These are phyloP conservation scores for Latrodectus geometricus DNA, from an alignment of 1,140 invertebrate species.

Conservation along the genomic window DNA sequence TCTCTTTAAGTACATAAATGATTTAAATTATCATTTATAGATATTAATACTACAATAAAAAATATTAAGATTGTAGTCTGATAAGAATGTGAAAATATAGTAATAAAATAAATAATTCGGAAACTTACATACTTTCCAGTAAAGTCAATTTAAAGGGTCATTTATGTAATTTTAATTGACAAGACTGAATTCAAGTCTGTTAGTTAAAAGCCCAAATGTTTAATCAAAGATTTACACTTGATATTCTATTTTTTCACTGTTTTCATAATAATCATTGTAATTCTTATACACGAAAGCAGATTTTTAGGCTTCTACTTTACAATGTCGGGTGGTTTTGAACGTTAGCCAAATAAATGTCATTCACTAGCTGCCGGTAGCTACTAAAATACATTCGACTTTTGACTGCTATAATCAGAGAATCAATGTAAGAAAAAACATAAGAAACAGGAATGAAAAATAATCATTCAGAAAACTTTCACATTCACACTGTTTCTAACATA, in stretches of 20 bases:
- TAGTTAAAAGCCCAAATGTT: not conserved
- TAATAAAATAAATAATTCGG: not conserved
- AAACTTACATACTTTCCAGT: not conserved
- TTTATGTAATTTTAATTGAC: not conserved
- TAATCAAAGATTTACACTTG: slow-evolving; percentile 23
- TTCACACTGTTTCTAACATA: too few relatives aligned
- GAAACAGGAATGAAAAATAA: too few relatives aligned
- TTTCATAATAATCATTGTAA: slow-evolving; percentile 30
- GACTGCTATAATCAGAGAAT: not conserved
- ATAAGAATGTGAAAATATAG: not conserved
- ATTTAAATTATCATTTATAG: not conserved
- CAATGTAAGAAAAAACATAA: not conserved
- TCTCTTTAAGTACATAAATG: not conserved
- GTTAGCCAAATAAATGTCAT: slow-evolving; percentile 34
- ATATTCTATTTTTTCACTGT: slow-evolving; percentile 27
- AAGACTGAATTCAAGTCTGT: not conserved
- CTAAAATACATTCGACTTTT: slow-evolving; percentile 21
- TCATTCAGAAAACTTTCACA: not conserved
- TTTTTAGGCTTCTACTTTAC: slow-evolving; percentile 38
- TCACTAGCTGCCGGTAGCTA: slow-evolving; percentile 44
- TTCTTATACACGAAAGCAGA: slow-evolving; percentile 58
- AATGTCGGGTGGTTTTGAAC: slow-evolving; percentile 53
- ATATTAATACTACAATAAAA: not conserved
- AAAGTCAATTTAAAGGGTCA: not conserved
- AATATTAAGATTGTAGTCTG: not conserved